These are phyloP conservation scores for Neodiprion fabricii DNA, from an alignment of 1,140 invertebrate genomes.

Conservation along the genomic window DNA sequence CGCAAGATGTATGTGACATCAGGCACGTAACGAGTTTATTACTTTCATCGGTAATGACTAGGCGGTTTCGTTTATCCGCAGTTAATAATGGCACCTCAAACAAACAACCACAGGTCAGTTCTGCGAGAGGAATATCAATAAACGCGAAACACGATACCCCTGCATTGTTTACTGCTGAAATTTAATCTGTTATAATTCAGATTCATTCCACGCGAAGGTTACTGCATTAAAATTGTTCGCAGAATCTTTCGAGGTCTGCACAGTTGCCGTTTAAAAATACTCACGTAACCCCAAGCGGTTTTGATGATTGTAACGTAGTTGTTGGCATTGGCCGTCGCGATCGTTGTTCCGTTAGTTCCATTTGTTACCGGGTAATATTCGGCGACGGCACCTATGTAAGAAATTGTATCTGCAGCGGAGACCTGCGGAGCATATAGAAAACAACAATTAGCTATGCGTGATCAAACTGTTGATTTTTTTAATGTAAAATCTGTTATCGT, in stretches of 20 bases:
- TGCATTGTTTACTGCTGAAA: neutral
- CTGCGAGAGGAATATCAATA: too few relatives aligned
- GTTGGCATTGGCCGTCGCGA: slow-evolving; percentile 33
- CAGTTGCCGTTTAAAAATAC: neutral
- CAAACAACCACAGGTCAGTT: neutral
- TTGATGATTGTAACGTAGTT: slow-evolving; percentile 32
- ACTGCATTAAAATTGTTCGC: too few relatives aligned
- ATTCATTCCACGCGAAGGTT: too few relatives aligned
- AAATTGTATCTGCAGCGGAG: slow-evolving; percentile 9
- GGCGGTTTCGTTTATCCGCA: too few relatives aligned
- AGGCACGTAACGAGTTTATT: neutral
- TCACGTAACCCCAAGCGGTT: slow-evolving; percentile 34
- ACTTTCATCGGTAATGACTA: too few relatives aligned
- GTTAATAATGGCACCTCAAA: neutral
- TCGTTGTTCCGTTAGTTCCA: slow-evolving; percentile 26
- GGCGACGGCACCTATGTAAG: slow-evolving; percentile 39
- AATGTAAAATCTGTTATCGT: too few relatives aligned
- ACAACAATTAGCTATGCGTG: too few relatives aligned
- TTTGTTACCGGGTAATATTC: slow-evolving; percentile 36
- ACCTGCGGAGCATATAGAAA: neutral
- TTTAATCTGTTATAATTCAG: too few relatives aligned
- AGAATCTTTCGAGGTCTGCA: too few relatives aligned
- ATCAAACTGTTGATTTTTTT: too few relatives aligned
- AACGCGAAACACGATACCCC: neutral
- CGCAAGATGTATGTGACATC: neutral